Evolutionary conservation across 1,140 invertebrate species (phyloP), one percentile per base, ranked within the genome.

Genomic region (Gerris buenoi): DNA sequence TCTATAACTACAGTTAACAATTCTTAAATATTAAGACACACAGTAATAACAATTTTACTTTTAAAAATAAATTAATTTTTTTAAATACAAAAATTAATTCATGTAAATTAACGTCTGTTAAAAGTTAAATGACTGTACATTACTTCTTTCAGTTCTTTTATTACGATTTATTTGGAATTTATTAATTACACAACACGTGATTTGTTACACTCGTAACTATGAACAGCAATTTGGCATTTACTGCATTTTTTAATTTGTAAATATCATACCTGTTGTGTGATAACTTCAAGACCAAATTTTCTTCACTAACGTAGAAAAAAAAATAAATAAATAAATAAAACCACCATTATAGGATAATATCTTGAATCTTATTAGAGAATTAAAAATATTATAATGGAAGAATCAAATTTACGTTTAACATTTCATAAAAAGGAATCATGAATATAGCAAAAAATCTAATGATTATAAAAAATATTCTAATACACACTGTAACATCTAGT

Each of bases 391-490:
- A 64, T 64, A 63, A 26, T 66, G 65, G 65, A 69, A 69, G 65
- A 67, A 66, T 57, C 57, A 15, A 56, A 10, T 13, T 26, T 63
- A 59, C 33, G 27, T 58, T 61, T 64, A 69, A 29, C 63, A 64
- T 26, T 57, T 63, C n/a, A 26, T 64, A 64, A 67, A 25, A 64
- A 57, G 62, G 25, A 65, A 63, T 63, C 61, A 33, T 58, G 60
- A 63, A 27, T 64, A 63, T 69, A 62, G 68, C 68, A 66, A 69
- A 63, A 63, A 65, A n/a, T 58, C 68, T 69, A 66, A 70, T 67
- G 65, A 64, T 67, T 68, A 68, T 68, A 67, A 70, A 70, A 70
- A 70, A 70, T 70, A 70, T 68, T 68, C 69, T 70, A 70, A 66
- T 46, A 70, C 69, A 70, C 69, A 69, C 66, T 63, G 68, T 68